Percentiles rank a stretch among this genome's conserved stretches.
Evolutionary conservation across 2,888 invertebrate genomes (phyloP).

Genomic region (Apocheima hispidaria): DNA sequence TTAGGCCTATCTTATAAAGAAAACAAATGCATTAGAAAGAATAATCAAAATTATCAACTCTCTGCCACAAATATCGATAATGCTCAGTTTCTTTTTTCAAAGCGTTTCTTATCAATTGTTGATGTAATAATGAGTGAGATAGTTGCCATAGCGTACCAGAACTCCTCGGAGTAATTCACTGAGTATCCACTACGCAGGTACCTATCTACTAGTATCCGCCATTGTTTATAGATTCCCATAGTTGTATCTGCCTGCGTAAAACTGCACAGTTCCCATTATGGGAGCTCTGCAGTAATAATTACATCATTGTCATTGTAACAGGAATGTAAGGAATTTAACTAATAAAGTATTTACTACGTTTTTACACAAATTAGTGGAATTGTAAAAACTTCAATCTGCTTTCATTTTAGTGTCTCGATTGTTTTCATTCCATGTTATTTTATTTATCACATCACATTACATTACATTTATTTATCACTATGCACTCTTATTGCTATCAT

Average conservation of each 20-base stretch:
- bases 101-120: conserved; percentile 24
- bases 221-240: conserved; percentile 56
- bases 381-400: too few species aligned
- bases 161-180: conserved; percentile 53
- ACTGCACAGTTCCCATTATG: conserved; percentile 20
- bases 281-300: conserved; percentile 12
- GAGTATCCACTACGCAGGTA: conserved; percentile 24
- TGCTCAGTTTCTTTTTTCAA: not conserved
- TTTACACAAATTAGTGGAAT: too few species aligned
- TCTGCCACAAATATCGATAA: too few species aligned
- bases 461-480: too few species aligned
- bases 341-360: too few species aligned
- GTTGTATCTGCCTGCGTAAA: conserved; percentile 27
- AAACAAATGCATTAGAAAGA: too few species aligned
- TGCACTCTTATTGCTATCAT: too few species aligned
- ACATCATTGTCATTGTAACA: conserved; percentile 14
- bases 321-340: not conserved
- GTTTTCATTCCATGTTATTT: too few species aligned
- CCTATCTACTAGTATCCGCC: conserved; percentile 44
- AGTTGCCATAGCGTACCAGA: conserved; percentile 50
- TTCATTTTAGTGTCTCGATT: too few species aligned
- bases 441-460: too few species aligned
- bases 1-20: too few species aligned
- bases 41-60: too few species aligned
- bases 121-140: conserved; percentile 59